Evolutionary conservation across 2,888 invertebrate species (phyloP).

Genomic region (Nesidiocoris tenuis): DNA sequence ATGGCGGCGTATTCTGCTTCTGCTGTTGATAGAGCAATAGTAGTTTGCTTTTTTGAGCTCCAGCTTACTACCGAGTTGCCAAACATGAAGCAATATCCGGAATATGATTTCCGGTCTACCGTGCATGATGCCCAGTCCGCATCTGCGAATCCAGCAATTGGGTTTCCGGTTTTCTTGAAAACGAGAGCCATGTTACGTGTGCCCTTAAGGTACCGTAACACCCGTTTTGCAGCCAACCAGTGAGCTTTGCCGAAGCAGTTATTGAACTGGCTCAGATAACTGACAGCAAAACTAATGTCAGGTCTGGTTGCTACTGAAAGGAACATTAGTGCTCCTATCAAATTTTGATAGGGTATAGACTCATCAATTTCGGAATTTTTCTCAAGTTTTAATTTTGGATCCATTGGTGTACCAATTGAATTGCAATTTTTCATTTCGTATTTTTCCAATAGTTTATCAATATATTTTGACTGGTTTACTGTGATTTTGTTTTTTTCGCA

Average conservation of each 20-base stretch:
- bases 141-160: conserved; percentile 22
- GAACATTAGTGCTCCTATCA: conserved; percentile 19
- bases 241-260: conserved; percentile 23
- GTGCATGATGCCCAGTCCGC: conserved; percentile 32
- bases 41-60: conserved; percentile 24
- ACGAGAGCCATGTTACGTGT: conserved; percentile 20
- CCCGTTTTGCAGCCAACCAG: conserved; percentile 43
- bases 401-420: conserved; percentile 31
- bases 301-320: conserved; percentile 36
- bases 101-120: conserved; percentile 5
- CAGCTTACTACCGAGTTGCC: neutral
- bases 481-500: neutral
- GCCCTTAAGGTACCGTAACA: conserved; percentile 41
- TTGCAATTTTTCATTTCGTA: conserved; percentile 39
- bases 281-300: conserved; percentile 33
- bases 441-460: conserved; percentile 28
- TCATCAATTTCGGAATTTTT: neutral
- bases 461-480: conserved; percentile 2
- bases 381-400: conserved; percentile 12
- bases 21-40: conserved; percentile 34
- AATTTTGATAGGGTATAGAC: neutral
- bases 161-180: conserved; percentile 18
- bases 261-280: conserved; percentile 37
- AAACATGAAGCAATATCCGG: neutral
- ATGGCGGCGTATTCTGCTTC: conserved; percentile 34